A percentile compares a stretch with the other conserved stretches of the same genome.
These are phyloP conservation scores for Peromyscus attwateri DNA, from an alignment of 2,797 vertebrate genomes.

Conservation along the genomic window DNA sequence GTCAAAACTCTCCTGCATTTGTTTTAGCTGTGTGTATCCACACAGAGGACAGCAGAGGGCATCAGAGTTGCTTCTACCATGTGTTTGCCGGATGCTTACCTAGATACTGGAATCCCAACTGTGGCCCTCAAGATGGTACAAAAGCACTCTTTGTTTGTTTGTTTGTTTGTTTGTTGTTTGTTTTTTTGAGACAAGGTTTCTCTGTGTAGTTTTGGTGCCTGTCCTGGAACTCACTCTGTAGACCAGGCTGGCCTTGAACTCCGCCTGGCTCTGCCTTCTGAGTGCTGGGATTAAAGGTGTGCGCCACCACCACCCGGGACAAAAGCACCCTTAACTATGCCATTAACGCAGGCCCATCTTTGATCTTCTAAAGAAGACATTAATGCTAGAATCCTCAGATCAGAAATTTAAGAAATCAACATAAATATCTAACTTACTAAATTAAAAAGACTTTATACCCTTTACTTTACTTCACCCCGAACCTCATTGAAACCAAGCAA, in stretches of 20 bases:
- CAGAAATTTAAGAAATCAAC: slow-evolving; percentile 42
- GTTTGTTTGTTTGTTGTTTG: no score
- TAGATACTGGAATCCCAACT: not conserved
- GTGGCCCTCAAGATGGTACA: not conserved
- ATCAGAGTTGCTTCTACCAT: not conserved
- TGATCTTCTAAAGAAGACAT: not conserved
- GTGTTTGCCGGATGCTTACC: not conserved
- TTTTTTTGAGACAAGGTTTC: no score
- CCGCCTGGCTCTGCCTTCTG: no score
- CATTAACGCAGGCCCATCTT: not conserved
- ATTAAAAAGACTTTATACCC: slow-evolving; percentile 35
- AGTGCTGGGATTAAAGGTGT: no score
- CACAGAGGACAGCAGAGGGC: not conserved
- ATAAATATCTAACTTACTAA: slow-evolving; percentile 47
- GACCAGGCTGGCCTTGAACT: no score
- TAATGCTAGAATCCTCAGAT: slow-evolving; percentile 26
- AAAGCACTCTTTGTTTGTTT: no score
- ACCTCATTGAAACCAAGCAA: slow-evolving; percentile 29
- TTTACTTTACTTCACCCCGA: not conserved
- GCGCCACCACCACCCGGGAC: no score
- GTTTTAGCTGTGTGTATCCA: not conserved
- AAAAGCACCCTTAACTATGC: not conserved
- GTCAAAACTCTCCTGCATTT: slow-evolving; percentile 33
- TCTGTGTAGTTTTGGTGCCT: no score
- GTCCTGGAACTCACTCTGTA: no score